Conservation (phyloP, 2,797 vertebrate genomes). For the Oceanodroma leucorhoa region DNA sequence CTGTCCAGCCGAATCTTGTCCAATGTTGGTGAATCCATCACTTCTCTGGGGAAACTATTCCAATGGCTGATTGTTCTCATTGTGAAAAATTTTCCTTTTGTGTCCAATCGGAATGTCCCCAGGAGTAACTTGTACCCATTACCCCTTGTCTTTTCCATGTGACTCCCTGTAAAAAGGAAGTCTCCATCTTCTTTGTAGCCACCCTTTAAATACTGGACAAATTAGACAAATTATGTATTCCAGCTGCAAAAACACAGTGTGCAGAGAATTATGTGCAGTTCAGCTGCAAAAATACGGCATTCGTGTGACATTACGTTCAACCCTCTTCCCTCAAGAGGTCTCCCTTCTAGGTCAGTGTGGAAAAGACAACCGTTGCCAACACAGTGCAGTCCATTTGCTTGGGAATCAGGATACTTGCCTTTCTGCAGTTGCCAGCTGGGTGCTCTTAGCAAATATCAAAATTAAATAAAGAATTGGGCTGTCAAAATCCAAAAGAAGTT, state of each 20-base stretch:
- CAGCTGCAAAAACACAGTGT: conserved; percentile 61
- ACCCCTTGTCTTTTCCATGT: not conserved
- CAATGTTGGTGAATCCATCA: not conserved
- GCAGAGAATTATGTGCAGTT: not conserved
- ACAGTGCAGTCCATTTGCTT: accelerated
- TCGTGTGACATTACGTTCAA: not conserved
- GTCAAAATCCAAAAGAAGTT: not conserved
- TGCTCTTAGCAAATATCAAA: not conserved
- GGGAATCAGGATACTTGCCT: not conserved
- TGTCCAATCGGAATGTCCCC: not conserved
- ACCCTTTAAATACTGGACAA: not conserved
- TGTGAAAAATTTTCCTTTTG: not conserved
- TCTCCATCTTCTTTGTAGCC: not conserved
- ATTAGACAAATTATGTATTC: conserved; percentile 14
- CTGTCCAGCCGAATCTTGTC: not conserved
- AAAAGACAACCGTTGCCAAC: not conserved
- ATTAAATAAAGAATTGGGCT: not conserved
- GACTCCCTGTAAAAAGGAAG: not conserved
- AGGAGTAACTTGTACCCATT: not conserved
- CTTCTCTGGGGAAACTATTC: not conserved
- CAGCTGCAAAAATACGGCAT: conserved; percentile 49
- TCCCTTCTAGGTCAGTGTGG: not conserved
- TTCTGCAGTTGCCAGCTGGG: not conserved
- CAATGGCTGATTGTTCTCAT: not conserved
- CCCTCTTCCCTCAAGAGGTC: not conserved